phyloP scores from a whole-genome alignment of 2,113 vertebrate genomes.

The Ptychochromis oligacanthus region DNA sequence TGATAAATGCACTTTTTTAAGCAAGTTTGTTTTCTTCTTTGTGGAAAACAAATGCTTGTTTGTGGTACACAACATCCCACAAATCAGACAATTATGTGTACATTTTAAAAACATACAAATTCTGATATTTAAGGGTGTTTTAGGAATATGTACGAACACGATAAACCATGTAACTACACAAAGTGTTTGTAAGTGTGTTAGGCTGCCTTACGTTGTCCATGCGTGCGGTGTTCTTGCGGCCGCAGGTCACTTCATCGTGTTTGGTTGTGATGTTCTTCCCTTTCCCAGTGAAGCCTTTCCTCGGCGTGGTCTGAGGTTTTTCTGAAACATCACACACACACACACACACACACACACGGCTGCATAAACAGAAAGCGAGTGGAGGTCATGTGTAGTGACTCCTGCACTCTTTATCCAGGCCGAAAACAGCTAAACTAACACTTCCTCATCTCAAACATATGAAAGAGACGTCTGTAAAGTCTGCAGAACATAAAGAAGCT shows the following conservation, averaged over 20 bases:
- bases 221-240: constrained; percentile 95
- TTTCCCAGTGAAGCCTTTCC: constrained; percentile 91
- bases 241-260: constrained; percentile 93
- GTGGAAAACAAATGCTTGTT: too few relatives aligned
- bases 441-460: too few relatives aligned
- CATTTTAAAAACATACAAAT: neutral
- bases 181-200: fast-evolving
- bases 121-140: neutral
- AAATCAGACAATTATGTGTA: neutral
- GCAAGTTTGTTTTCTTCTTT: too few relatives aligned
- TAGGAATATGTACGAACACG: fast-evolving
- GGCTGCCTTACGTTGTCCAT: constrained; percentile 91
- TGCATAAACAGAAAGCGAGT: too few relatives aligned
- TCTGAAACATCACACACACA: constrained; percentile 72
- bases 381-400: too few relatives aligned
- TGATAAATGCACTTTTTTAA: neutral
- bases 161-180: neutral
- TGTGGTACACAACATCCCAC: fast-evolving
- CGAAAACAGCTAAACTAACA: too few relatives aligned
- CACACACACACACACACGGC: neutral
- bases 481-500: too few relatives aligned
- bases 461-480: neutral
- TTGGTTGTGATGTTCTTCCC: constrained; percentile 99
- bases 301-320: constrained; percentile 89
- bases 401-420: too few relatives aligned